A percentile compares a stretch with the other conserved stretches of the same genome.
Conservation (phyloP, 2,888 invertebrate species). For the Drosophila mimetica region DNA sequence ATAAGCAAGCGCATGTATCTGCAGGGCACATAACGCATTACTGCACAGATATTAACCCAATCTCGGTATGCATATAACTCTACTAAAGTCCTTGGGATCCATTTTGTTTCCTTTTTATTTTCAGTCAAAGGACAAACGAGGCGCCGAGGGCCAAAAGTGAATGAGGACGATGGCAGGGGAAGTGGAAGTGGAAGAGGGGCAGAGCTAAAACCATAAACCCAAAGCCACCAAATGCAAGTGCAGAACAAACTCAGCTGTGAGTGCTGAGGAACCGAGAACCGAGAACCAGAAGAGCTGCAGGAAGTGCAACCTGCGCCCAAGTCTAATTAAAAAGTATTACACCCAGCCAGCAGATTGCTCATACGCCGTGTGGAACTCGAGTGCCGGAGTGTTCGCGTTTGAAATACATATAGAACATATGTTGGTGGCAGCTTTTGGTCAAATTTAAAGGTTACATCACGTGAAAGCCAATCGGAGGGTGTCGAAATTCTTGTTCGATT, state of each 20-base stretch:
- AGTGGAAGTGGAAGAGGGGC: constrained; percentile 14
- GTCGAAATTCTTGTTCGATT: constrained; percentile 23
- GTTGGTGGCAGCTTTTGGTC: not conserved
- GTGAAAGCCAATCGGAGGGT: constrained; percentile 8
- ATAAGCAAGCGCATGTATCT: constrained; percentile 6
- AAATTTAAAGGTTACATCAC: constrained; percentile 7
- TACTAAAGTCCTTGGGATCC: constrained; percentile 39
- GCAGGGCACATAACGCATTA: constrained; percentile 31
- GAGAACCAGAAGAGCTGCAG: not conserved
- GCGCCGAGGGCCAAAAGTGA: constrained; percentile 13
- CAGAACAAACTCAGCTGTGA: constrained; percentile 33
- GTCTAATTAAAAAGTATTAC: constrained; percentile 41
- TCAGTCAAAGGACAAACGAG: constrained; percentile 41
- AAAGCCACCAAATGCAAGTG: constrained; percentile 42
- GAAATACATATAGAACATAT: not conserved
- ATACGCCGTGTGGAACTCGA: constrained; percentile 32
- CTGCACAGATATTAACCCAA: constrained; percentile 49
- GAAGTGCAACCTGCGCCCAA: constrained; percentile 33
- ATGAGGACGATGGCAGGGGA: constrained; percentile 20
- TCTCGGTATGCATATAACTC: constrained; percentile 44
- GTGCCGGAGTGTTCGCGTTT: not conserved
- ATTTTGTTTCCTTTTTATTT: constrained; percentile 41
- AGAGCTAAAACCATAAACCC: constrained; percentile 36
- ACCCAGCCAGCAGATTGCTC: constrained; percentile 16
- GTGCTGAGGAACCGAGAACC: not conserved